Evolutionary conservation across 1,140 invertebrate genomes (phyloP).

Genomic region (Eulimnadia texana): DNA sequence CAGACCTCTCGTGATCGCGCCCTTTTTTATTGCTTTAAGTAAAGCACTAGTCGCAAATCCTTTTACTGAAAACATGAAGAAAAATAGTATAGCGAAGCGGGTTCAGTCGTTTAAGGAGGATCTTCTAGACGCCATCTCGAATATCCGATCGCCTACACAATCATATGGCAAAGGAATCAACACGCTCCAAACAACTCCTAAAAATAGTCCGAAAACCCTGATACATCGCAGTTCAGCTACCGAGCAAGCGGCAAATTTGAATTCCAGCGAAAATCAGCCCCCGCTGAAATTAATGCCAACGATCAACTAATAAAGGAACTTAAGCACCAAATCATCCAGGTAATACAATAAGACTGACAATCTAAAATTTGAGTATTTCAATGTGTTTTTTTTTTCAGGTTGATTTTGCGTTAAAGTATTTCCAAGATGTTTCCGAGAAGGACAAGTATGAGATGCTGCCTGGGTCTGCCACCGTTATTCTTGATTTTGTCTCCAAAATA

Average conservation of each 20-base stretch:
- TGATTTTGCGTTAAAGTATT: constrained; percentile 64
- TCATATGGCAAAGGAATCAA: constrained; percentile 14
- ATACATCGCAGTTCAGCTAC: too few species aligned
- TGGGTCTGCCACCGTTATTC: constrained; percentile 76
- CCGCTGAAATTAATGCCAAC: background rate
- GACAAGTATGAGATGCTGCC: constrained; percentile 82
- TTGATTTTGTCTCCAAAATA: constrained; percentile 79
- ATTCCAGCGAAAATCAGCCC: too few species aligned
- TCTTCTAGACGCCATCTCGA: constrained; percentile 69
- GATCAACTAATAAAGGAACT: constrained; percentile 6
- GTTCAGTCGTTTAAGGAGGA: constrained; percentile 83
- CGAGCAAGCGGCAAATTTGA: too few species aligned
- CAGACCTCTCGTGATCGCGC: too few species aligned
- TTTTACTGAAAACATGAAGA: constrained; percentile 10
- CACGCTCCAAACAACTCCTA: background rate
- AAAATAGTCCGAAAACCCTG: too few species aligned
- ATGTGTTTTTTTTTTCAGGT: constrained; percentile 33
- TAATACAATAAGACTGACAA: too few species aligned
- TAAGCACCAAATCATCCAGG: constrained; percentile 5
- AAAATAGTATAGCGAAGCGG: constrained; percentile 45
- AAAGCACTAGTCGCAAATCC: too few species aligned
- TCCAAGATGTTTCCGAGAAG: constrained; percentile 77
- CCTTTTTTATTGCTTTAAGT: too few species aligned
- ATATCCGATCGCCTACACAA: constrained; percentile 54
- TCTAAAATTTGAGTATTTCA: too few species aligned